Evolutionary conservation across 2,113 vertebrate species (phyloP), one percentile per base, ranked within the genome.

Genomic region (Meriones unguiculatus): DNA sequence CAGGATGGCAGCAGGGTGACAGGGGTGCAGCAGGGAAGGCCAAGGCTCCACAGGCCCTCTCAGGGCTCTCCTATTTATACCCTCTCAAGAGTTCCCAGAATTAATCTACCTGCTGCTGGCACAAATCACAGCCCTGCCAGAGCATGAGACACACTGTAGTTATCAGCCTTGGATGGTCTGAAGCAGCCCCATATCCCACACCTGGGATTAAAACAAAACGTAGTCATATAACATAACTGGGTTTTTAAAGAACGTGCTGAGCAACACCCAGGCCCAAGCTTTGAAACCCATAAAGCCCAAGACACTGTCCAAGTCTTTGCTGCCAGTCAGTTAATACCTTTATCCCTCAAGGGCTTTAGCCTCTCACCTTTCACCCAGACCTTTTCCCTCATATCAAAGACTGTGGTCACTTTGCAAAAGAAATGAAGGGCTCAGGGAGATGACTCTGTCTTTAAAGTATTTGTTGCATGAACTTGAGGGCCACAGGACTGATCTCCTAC

Each of bases 381-480:
- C 62, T 87, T 89, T 59, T 52, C 87, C 84, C 94, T 94, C 87
- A 72, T 28, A 28, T 52, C 32, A 46, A 77, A 69, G 46, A 46
- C 69, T 59, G 22, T n/a, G 30, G 32, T 73, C 1, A 3, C 50
- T 46, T 8, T 89, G 78, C n/a, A 89, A 88, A 90, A 24, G 93
- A 88, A 90, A 89, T 96, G 92, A 62, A 87, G 28, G 28, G 38
- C 3, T 46, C 46, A 12, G 13, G 5, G 12, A 41, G 81, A 7
- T 41, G 22, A n/a, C 24, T 84, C 57, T 25, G 24, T 84, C 57
- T 3, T 11, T 38, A 25, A 64, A 15, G 1, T 41, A 35, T 25
- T 28, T 62, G 25, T 46, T 67, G 38, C 9, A 85, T 46, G 18
- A 46, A 65, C 25, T 3, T 65, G 28, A 85, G 38, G 15, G 18